Conservation (phyloP, 2,888 invertebrate species). For the Eupeodes luniger region DNA sequence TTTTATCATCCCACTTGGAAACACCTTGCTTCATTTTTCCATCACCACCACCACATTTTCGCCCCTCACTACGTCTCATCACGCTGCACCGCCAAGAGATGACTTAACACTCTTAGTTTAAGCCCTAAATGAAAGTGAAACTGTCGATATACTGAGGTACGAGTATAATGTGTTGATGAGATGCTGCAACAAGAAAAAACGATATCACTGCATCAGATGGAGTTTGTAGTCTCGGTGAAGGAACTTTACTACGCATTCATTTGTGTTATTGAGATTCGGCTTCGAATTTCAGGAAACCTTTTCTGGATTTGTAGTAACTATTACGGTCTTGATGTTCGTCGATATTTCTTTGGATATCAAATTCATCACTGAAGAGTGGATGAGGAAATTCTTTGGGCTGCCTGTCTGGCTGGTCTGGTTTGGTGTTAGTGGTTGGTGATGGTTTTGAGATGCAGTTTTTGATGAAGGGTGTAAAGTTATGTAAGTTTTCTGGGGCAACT, state of each 20-base stretch:
- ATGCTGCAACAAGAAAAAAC: constrained; percentile 38
- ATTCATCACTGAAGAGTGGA: constrained; percentile 35
- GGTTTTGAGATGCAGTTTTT: constrained; percentile 10
- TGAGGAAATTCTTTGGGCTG: constrained; percentile 55
- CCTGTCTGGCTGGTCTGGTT: background rate
- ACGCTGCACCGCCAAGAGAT: background rate
- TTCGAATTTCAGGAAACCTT: constrained; percentile 71
- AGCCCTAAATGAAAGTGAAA: constrained; percentile 68
- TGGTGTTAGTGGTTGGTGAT: constrained; percentile 8
- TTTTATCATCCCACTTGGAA: constrained; percentile 12
- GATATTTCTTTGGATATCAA: constrained; percentile 19
- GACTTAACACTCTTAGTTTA: constrained; percentile 43
- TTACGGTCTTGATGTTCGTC: background rate
- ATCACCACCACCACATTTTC: no score
- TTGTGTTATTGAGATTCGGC: constrained; percentile 50
- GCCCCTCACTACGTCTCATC: no score
- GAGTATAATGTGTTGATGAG: constrained; percentile 12
- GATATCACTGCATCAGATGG: background rate
- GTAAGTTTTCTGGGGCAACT: constrained; percentile 43
- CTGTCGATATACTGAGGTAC: constrained; percentile 23
- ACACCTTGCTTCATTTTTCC: background rate
- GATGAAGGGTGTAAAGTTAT: constrained; percentile 35
- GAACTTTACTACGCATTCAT: constrained; percentile 28
- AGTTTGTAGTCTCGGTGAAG: constrained; percentile 27
- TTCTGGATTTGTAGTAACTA: constrained; percentile 33